Percentiles rank a stretch among this genome's conserved stretches.
Evolutionary conservation across 2,113 vertebrate genomes (phyloP).

Genomic region (Arothron firmamentum): DNA sequence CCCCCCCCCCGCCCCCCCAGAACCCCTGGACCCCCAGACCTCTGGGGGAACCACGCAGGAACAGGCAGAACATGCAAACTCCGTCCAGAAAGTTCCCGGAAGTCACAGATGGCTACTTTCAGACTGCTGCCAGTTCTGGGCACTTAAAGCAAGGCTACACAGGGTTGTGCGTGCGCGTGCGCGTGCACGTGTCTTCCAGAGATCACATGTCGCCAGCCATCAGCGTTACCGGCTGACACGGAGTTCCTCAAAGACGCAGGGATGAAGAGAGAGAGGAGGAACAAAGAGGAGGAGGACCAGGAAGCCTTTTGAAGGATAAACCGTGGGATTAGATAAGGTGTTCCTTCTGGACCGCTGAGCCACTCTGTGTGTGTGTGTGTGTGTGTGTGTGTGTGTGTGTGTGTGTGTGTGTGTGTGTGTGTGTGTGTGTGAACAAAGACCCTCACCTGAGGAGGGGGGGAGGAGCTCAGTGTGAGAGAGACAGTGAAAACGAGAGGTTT

Average conservation of each 20-base stretch:
- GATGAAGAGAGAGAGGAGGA: slow-evolving; percentile 58
- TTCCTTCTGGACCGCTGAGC: slow-evolving; percentile 71
- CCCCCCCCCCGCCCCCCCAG: no score
- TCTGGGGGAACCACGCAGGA: no score
- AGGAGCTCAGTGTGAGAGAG: not conserved
- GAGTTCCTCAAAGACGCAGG: slow-evolving; percentile 64
- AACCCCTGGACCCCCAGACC: no score
- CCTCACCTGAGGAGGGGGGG: slow-evolving; percentile 54
- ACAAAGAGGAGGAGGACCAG: slow-evolving; percentile 47
- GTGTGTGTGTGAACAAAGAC: slow-evolving; percentile 56
- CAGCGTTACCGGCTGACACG: slow-evolving; percentile 45
- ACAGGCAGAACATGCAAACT: no score
- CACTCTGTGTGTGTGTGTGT: slow-evolving; percentile 26
- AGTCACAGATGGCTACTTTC: no score
- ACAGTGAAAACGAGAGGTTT: not conserved
- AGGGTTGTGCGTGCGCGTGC: slow-evolving; percentile 10
- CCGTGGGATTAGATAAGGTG: slow-evolving; percentile 73
- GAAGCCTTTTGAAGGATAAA: slow-evolving; percentile 78
- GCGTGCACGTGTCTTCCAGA: slow-evolving; percentile 40
- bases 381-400: slow-evolving; percentile 8
- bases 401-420: no score
- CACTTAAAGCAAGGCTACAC: no score
- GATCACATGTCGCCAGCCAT: slow-evolving; percentile 48
- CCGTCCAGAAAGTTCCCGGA: no score
- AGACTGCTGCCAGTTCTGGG: no score